Evolutionary conservation across 2,113 vertebrate species (phyloP), one percentile per base, ranked within the genome.

Genomic region (Mustelus asterias): DNA sequence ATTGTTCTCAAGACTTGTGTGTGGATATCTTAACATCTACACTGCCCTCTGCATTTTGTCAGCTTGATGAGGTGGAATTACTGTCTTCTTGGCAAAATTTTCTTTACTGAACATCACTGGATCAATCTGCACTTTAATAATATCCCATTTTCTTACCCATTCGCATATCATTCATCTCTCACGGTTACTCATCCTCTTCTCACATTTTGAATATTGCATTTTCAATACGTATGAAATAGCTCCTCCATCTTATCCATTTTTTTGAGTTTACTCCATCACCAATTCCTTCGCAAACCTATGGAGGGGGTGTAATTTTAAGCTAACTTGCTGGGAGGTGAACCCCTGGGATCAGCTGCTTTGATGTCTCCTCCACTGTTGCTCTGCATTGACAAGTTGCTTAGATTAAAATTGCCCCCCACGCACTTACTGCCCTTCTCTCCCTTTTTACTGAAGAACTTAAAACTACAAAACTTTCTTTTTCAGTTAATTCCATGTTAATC

Each of bases 81-180:
- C 94, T 14, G 29, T 94, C 67, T 44, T 76, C 67, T 95, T 72
- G 16, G 41, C 69, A 95, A 95, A 95, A 54, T 33, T 60, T 70
- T 48, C 69, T 76, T 95, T 33, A 95, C 94, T 95, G 94, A 95
- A 95, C 94, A 54, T 54, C 41, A 18, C 94, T 95, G 69, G 69
- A 76, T 72, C 94, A 95, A 95, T 95, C 94, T 48, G 94, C 94
- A 95, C 94, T 95, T 95, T 95, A 95, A 41, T 72, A 72, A 54
- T 48, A 95, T 44, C 92, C 67, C 69, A 72, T 95, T 95, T 95
- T 70, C 94, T 72, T 72, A 95, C 94, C 94, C 94, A 95, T 95
- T 95, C 94, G 11, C 67, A 48, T 72, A 95, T 95, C 94, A 76
- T 33, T 95, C 94, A 95, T 76, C 94, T 95, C 94, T 72, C 67